Percentiles rank a stretch among this genome's conserved stretches.
phyloP scores from a whole-genome alignment of 2,797 vertebrate species.

The Sebastes trivittatus region DNA sequence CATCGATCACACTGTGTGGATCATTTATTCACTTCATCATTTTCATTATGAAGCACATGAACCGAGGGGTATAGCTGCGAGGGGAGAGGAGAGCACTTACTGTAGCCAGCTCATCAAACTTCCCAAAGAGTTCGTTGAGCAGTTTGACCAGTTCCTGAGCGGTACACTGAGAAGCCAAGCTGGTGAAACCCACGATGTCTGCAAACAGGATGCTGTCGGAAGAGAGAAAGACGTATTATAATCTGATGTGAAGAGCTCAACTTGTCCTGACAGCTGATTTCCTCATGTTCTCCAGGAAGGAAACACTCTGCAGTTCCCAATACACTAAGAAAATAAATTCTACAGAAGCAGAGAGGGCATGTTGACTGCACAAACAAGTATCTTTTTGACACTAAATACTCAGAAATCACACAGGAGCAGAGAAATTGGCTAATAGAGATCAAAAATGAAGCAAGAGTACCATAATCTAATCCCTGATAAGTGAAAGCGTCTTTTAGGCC shows the following conservation, averaged over 20 bases:
- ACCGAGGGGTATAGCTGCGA: not conserved
- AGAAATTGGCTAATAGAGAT: constrained; percentile 42
- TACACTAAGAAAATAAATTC: not conserved
- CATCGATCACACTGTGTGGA: not conserved
- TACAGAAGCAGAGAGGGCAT: not conserved
- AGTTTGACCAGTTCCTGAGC: constrained; percentile 98
- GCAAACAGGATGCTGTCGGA: constrained; percentile 95
- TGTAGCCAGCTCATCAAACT: constrained; percentile 91
- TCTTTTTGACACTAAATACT: not conserved
- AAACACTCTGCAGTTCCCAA: not conserved
- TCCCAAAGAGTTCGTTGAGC: constrained; percentile 97
- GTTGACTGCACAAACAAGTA: not conserved
- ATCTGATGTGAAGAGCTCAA: not conserved
- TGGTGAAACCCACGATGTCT: constrained; percentile 98
- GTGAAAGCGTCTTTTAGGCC: constrained; percentile 47
- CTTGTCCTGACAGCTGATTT: not conserved
- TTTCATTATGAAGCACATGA: not conserved
- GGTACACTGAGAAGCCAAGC: constrained; percentile 96
- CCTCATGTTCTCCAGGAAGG: not conserved
- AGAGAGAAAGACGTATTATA: constrained; percentile 9
- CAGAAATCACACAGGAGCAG: not conserved
- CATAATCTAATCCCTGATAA: constrained; percentile 55
- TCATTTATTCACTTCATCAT: not conserved
- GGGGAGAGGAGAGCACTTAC: constrained; percentile 81
- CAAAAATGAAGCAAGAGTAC: constrained; percentile 32